A percentile compares a stretch with the other conserved stretches of the same genome.
Conservation (phyloP, 1,140 invertebrate genomes). For the Acromyrmex heyeri region DNA sequence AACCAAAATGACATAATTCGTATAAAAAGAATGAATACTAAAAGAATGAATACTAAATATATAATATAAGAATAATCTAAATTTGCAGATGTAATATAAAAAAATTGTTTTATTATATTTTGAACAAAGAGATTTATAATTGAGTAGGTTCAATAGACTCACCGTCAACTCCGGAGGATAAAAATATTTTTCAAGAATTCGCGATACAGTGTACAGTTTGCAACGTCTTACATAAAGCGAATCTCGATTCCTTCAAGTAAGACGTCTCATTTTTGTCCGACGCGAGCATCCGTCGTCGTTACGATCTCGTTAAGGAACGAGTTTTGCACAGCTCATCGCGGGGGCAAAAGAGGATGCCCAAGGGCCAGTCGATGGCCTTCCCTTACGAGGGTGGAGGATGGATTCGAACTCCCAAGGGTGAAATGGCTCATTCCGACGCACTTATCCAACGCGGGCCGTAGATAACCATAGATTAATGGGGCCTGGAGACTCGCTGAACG, state of each 20-base stretch:
- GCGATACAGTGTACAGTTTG: not conserved
- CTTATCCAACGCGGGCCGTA: slow-evolving; percentile 85
- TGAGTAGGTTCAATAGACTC: too few species aligned
- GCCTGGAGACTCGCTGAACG: slow-evolving; percentile 76
- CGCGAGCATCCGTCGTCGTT: slow-evolving; percentile 63
- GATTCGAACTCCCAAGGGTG: slow-evolving; percentile 85
- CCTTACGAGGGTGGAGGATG: slow-evolving; percentile 79
- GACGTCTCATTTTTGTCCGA: slow-evolving; percentile 15
- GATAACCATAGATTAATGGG: slow-evolving; percentile 87
- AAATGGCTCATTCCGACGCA: slow-evolving; percentile 85
- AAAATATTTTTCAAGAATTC: not conserved
- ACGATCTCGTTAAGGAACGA: slow-evolving; percentile 80
- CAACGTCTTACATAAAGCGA: not conserved
- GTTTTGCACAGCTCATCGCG: slow-evolving; percentile 82
- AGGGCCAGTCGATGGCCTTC: slow-evolving; percentile 79
- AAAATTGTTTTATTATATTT: too few species aligned
- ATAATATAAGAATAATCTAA: too few species aligned
- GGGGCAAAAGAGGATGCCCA: slow-evolving; percentile 80
- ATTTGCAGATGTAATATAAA: too few species aligned
- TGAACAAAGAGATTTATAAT: too few species aligned
- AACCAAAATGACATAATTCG: too few species aligned
- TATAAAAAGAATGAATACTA: too few species aligned
- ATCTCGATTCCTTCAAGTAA: not conserved
- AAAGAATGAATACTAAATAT: too few species aligned
- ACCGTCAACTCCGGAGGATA: too few species aligned